These are phyloP conservation scores for Trichomycterus rosablanca DNA, from an alignment of 2,113 vertebrate genomes.

Conservation along the genomic window DNA sequence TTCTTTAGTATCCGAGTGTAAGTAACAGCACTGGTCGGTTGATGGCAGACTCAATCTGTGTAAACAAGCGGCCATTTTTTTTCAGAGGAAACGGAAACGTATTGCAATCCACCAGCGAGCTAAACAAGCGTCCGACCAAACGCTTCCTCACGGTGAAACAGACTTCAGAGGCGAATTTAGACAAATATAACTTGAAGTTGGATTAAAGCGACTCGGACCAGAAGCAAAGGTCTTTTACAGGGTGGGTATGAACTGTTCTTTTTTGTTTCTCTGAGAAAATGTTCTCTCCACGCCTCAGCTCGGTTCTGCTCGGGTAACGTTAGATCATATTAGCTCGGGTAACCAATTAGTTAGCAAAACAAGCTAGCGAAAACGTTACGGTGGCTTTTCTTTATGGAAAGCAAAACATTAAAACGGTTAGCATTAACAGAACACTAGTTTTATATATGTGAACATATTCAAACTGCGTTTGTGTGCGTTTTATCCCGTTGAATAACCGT, in stretches of 20 bases:
- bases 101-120: background rate
- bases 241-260: background rate
- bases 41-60: conserved; percentile 1
- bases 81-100: conserved; percentile 32
- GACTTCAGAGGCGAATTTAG: background rate
- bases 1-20: background rate
- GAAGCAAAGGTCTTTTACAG: background rate
- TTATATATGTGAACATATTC: too few species aligned
- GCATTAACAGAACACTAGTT: too few species aligned
- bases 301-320: background rate
- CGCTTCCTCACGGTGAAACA: background rate
- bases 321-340: background rate
- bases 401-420: too few species aligned
- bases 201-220: background rate
- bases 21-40: background rate
- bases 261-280: background rate
- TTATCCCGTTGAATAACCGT: too few species aligned
- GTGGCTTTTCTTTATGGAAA: too few species aligned
- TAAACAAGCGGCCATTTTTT: background rate
- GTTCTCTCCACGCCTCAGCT: background rate
- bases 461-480: too few species aligned
- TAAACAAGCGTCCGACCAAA: conserved; percentile 26
- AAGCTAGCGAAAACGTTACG: too few species aligned
- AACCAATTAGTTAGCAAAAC: conserved; percentile 16
- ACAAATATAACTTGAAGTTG: background rate